A percentile compares a stretch with the other conserved stretches of the same genome.
Evolutionary conservation across 2,797 vertebrate species (phyloP).

Genomic region (Podarcis siculus): DNA sequence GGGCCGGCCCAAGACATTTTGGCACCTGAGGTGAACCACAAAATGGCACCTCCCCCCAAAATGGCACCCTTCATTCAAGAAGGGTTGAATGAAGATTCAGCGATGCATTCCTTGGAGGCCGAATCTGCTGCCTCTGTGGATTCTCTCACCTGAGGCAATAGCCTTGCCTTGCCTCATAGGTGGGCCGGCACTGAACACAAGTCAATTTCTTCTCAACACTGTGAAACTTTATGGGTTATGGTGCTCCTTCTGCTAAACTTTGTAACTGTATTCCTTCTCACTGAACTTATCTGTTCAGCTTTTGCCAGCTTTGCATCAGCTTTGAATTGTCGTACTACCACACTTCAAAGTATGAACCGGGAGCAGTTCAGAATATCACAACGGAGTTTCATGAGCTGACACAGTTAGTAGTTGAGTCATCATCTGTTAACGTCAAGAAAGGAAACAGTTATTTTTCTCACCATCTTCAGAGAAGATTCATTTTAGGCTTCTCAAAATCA

Average conservation of each 20-base stretch:
- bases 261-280: background rate
- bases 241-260: background rate
- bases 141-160: no score
- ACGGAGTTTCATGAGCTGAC: background rate
- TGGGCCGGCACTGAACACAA: background rate
- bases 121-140: no score
- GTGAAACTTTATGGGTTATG: background rate
- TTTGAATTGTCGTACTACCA: background rate
- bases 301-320: background rate
- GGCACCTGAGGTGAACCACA: no score
- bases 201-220: background rate
- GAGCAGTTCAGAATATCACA: background rate
- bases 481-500: slow-evolving; percentile 7
- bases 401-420: background rate
- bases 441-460: background rate
- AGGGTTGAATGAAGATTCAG: no score
- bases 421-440: background rate
- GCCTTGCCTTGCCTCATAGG: no score
- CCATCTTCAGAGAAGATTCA: background rate
- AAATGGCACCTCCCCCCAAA: no score
- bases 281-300: background rate
- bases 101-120: no score
- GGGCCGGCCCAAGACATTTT: no score
- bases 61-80: no score
- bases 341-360: background rate